Conservation (phyloP, 2,797 vertebrate genomes). For the Coendou prehensilis region DNA sequence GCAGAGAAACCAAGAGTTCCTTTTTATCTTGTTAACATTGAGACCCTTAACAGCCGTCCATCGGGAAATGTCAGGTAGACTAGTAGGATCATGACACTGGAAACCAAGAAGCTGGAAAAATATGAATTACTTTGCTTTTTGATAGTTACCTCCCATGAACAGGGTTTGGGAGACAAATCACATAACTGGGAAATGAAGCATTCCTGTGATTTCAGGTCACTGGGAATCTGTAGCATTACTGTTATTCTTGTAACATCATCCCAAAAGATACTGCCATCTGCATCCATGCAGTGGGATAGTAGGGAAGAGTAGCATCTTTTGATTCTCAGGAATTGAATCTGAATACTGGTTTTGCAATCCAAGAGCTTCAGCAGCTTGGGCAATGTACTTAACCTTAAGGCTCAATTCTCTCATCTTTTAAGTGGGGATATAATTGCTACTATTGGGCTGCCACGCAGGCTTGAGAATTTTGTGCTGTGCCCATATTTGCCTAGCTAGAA, state of each 20-base stretch:
- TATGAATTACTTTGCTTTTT: neutral
- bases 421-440: neutral
- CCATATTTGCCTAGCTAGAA: neutral
- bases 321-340: neutral
- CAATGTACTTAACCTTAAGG: neutral
- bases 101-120: neutral
- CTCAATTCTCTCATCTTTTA: neutral
- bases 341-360: neutral
- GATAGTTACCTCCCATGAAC: neutral
- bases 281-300: accelerated
- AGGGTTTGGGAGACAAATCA: neutral
- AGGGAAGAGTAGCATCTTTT: neutral
- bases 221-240: neutral
- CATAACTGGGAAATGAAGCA: neutral
- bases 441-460: neutral
- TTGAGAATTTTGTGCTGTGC: neutral
- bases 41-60: neutral
- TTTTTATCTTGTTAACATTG: neutral
- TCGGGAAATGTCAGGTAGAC: neutral
- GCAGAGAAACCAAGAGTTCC: neutral
- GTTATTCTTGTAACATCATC: neutral
- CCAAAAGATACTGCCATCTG: neutral
- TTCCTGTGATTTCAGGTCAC: neutral
- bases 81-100: neutral
- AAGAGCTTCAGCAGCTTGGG: neutral